Conservation (phyloP, 2,113 vertebrate species). For the Daubentonia madagascariensis region DNA sequence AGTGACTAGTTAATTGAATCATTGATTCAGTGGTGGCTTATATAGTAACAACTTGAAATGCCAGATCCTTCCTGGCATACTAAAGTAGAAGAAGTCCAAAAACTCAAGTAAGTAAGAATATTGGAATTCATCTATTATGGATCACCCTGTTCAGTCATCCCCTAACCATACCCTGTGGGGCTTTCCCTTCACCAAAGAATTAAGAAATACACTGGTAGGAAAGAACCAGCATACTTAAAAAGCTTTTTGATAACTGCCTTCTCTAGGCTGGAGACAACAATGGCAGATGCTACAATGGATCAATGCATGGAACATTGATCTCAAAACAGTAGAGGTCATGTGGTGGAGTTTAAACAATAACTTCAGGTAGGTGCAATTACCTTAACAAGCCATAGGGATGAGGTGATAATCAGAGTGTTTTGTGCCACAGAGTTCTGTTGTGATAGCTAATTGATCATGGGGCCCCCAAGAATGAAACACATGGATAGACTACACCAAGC, state of each 20-base stretch:
- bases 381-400: not conserved
- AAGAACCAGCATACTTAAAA: not conserved
- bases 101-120: not conserved
- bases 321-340: not conserved
- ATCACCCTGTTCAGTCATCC: not conserved
- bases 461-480: not conserved
- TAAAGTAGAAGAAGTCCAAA: not conserved
- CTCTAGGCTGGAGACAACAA: not conserved
- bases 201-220: not conserved
- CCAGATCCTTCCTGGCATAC: not conserved
- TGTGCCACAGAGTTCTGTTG: not conserved
- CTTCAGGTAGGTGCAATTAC: not conserved
- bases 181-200: not conserved
- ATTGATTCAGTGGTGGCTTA: not conserved
- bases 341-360: not conserved
- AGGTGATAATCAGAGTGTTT: not conserved
- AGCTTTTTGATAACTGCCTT: not conserved
- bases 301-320: not conserved
- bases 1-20: not conserved
- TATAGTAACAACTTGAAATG: not conserved
- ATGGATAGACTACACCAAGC: not conserved
- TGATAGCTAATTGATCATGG: not conserved
- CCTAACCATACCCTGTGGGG: not conserved
- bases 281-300: not conserved
- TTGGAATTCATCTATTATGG: not conserved